phyloP scores from a whole-genome alignment of 2,888 invertebrate species.

The Melinaea menophilus region DNA sequence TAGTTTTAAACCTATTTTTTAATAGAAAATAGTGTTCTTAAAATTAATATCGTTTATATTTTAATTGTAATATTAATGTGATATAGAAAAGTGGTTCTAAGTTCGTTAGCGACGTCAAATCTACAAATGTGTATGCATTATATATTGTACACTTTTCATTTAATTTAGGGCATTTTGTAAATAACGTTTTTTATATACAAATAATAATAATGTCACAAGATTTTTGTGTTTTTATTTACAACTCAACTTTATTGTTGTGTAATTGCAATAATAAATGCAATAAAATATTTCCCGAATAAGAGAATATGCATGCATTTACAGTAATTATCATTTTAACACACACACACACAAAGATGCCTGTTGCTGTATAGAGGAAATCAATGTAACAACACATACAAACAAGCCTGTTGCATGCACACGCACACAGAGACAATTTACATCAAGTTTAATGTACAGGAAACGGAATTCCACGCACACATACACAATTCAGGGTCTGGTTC shows the following conservation, averaged over 20 bases:
- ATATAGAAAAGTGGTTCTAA: neutral
- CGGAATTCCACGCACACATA: slow-evolving; percentile 40
- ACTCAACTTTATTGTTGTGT: neutral
- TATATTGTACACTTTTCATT: slow-evolving; percentile 8
- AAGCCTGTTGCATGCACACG: slow-evolving; percentile 52
- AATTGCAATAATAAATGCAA: neutral
- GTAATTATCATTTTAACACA: neutral
- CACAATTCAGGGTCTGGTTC: slow-evolving; percentile 70
- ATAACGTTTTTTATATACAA: slow-evolving; percentile 24
- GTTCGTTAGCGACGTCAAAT: no score
- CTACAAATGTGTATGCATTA: slow-evolving; percentile 1
- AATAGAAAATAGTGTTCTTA: slow-evolving; percentile 23
- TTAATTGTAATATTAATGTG: slow-evolving; percentile 7
- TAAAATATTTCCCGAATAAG: neutral
- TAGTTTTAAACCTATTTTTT: slow-evolving; percentile 22
- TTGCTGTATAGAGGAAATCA: slow-evolving; percentile 58
- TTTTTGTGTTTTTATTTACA: slow-evolving; percentile 10
- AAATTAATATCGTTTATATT: neutral
- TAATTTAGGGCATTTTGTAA: slow-evolving; percentile 30
- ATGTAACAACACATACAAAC: slow-evolving; percentile 55
- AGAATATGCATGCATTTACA: neutral
- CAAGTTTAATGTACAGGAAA: slow-evolving; percentile 30
- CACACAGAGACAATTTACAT: slow-evolving; percentile 21
- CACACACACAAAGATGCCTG: slow-evolving; percentile 29
- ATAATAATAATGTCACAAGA: slow-evolving; percentile 24